These are phyloP conservation scores for Paraplagusia blochii DNA, from an alignment of 2,113 vertebrate genomes.

Conservation along the genomic window DNA sequence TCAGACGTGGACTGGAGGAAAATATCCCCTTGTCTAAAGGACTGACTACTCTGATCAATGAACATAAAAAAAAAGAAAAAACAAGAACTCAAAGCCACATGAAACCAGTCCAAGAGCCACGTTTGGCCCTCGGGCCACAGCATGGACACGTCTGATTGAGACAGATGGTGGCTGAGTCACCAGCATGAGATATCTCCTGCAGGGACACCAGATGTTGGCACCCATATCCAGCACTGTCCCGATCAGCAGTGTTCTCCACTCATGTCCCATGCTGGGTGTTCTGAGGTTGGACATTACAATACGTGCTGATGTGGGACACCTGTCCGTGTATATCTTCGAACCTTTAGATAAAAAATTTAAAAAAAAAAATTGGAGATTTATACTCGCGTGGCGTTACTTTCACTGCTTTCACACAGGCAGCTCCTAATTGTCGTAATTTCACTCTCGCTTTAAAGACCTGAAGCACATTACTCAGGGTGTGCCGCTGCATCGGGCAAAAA, in stretches of 20 bases:
- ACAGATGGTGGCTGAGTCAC: constrained; percentile 52
- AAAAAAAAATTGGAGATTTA: constrained; percentile 5
- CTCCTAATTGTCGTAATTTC: background rate
- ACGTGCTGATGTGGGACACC: constrained; percentile 16
- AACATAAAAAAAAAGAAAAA: too few relatives aligned
- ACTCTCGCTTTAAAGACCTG: background rate
- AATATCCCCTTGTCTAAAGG: too few relatives aligned
- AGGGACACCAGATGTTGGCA: constrained; percentile 42
- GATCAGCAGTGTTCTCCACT: constrained; percentile 34
- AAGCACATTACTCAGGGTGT: background rate
- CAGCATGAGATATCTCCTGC: constrained; percentile 45
- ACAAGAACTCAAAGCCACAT: too few relatives aligned
- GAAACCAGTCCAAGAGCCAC: too few relatives aligned
- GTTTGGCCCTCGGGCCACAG: too few relatives aligned
- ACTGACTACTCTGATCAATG: too few relatives aligned
- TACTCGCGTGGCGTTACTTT: background rate
- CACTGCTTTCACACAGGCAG: constrained; percentile 5
- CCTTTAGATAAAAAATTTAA: background rate
- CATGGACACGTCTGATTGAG: constrained; percentile 19
- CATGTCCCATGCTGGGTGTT: constrained; percentile 21
- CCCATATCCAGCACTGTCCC: constrained; percentile 34
- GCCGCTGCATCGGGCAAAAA: background rate
- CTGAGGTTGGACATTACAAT: constrained; percentile 21
- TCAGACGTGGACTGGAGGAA: too few relatives aligned
- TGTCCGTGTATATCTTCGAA: constrained; percentile 1